These are phyloP conservation scores for Corvus hawaiiensis DNA, from an alignment of 2,113 vertebrate species.

Conservation along the genomic window DNA sequence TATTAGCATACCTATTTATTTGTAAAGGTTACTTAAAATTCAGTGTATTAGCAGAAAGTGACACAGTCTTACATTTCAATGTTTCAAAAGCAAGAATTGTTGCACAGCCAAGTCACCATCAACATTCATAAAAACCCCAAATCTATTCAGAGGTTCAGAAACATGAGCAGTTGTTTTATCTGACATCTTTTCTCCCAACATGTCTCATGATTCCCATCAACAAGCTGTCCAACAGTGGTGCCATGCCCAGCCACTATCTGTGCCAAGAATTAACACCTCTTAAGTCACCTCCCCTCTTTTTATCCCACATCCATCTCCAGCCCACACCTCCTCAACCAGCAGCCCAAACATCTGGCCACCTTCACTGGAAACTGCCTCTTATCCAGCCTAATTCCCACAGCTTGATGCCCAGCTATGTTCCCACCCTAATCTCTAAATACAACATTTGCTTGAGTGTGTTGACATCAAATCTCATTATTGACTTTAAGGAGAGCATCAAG, in stretches of 20 bases:
- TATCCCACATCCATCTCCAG: neutral
- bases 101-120: neutral
- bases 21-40: constrained; percentile 51
- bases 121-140: neutral
- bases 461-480: neutral
- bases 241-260: neutral
- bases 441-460: neutral
- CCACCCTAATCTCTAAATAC: neutral
- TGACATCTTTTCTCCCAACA: neutral
- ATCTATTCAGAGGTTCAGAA: constrained; percentile 40
- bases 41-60: constrained; percentile 35
- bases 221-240: neutral
- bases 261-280: neutral
- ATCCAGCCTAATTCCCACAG: neutral
- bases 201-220: neutral
- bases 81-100: constrained; percentile 42
- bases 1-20: constrained; percentile 42
- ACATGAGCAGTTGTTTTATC: neutral
- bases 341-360: neutral
- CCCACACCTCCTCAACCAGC: neutral
- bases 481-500: neutral
- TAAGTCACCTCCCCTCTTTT: neutral
- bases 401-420: neutral
- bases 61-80: constrained; percentile 7
- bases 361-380: neutral